A percentile compares a stretch with the other conserved stretches of the same genome.
These are phyloP conservation scores for Diarsia mendica DNA, from an alignment of 2,888 invertebrate species.

Conservation along the genomic window DNA sequence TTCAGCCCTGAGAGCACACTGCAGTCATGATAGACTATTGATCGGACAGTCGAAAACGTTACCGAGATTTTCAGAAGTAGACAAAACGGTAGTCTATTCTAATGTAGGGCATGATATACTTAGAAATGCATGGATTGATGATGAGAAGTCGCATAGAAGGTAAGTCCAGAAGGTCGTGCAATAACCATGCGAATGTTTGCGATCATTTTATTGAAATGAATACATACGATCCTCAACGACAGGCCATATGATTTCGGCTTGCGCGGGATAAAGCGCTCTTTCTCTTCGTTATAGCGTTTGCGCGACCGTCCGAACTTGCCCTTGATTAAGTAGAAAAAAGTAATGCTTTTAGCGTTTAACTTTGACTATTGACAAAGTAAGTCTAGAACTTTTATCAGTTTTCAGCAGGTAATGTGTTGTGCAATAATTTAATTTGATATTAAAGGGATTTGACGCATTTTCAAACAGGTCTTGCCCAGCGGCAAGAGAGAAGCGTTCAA, in stretches of 20 bases:
- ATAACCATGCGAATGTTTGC: conserved; percentile 46
- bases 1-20: background rate
- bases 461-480: no score
- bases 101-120: background rate
- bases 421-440: background rate
- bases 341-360: background rate
- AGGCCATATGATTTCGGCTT: conserved; percentile 47
- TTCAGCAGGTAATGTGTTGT: background rate
- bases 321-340: conserved; percentile 24
- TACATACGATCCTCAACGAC: conserved; percentile 54
- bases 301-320: conserved; percentile 50
- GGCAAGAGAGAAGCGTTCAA: background rate
- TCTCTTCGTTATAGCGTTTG: conserved; percentile 32
- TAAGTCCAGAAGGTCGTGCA: conserved; percentile 54
- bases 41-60: background rate
- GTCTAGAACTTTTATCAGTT: background rate
- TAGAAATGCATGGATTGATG: conserved; percentile 2
- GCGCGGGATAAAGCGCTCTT: conserved; percentile 32
- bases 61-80: no score
- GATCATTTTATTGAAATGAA: conserved; percentile 38
- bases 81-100: background rate
- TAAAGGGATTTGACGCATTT: background rate
- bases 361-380: conserved; percentile 6
- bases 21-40: background rate
- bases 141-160: conserved; percentile 21